These are phyloP conservation scores for Nesogale talazaci DNA, from an alignment of 2,113 vertebrate genomes.

Conservation along the genomic window DNA sequence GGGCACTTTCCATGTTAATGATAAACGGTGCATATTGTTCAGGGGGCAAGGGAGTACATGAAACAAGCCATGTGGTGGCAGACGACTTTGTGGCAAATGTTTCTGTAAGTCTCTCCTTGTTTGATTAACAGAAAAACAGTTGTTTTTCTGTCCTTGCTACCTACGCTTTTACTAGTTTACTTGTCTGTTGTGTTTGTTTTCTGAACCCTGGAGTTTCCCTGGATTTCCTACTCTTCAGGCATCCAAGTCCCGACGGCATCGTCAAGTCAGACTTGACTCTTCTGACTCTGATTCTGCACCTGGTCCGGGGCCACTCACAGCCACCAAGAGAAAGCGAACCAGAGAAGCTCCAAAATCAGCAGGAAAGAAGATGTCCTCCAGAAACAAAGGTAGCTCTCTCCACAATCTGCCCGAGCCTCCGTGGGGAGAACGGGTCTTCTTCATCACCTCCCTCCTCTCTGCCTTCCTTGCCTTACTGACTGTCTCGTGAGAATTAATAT, in stretches of 20 bases:
- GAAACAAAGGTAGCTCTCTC: slow-evolving; percentile 82
- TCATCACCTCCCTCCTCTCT: not conserved
- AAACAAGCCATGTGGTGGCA: not conserved
- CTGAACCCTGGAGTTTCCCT: slow-evolving; percentile 15
- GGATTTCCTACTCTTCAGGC: slow-evolving; percentile 83
- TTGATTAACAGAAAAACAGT: not conserved
- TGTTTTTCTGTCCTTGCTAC: not conserved
- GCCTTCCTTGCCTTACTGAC: slow-evolving; percentile 18
- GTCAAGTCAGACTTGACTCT: slow-evolving; percentile 88
- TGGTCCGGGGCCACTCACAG: slow-evolving; percentile 22
- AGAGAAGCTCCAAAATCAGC: slow-evolving; percentile 58
- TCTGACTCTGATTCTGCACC: slow-evolving; percentile 69
- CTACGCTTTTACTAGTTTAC: not conserved
- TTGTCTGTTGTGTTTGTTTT: slow-evolving; percentile 24
- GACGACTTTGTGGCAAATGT: not conserved
- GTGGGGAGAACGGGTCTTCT: not conserved
- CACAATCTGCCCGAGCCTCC: not conserved
- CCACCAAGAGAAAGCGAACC: slow-evolving; percentile 49
- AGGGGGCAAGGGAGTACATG: not conserved
- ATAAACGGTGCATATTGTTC: not conserved
- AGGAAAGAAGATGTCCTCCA: slow-evolving; percentile 67
- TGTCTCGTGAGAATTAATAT: slow-evolving; percentile 24
- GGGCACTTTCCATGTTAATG: not conserved
- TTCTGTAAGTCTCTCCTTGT: slow-evolving; percentile 12
- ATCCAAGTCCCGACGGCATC: slow-evolving; percentile 92